Conservation (phyloP, 2,797 vertebrate genomes). For the Cheirogaleus major region DNA sequence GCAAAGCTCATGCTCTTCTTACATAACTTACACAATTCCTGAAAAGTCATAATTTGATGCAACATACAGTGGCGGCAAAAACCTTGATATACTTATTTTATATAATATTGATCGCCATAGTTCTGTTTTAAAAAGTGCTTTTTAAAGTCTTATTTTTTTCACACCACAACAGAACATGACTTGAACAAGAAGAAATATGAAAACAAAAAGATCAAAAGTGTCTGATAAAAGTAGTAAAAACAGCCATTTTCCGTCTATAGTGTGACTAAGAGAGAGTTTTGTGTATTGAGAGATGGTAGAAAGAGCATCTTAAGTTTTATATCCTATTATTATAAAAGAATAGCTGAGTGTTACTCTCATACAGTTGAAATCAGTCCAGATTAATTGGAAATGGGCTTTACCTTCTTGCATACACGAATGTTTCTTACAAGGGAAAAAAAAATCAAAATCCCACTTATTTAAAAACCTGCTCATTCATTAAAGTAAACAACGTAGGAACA, state of each 20-base stretch:
- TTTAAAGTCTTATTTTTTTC: neutral
- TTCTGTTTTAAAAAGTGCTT: neutral
- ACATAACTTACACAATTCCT: neutral
- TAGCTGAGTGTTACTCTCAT: neutral
- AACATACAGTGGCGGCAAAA: constrained; percentile 1
- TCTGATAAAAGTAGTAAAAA: neutral
- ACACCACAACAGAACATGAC: neutral
- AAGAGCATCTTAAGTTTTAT: neutral
- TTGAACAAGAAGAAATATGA: neutral
- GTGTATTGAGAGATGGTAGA: neutral
- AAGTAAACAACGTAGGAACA: neutral
- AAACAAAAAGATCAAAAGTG: constrained; percentile 28
- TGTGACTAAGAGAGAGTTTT: neutral
- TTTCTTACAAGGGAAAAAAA: neutral
- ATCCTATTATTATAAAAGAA: neutral
- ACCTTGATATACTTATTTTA: neutral
- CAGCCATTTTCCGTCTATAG: neutral
- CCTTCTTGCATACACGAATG: neutral
- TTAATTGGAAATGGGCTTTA: neutral
- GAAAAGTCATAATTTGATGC: neutral
- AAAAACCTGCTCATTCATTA: neutral
- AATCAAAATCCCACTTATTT: neutral
- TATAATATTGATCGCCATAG: neutral
- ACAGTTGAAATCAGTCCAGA: neutral
- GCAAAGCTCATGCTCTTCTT: neutral